Evolutionary conservation across 2,797 vertebrate genomes (phyloP).

Genomic region (Pogoniulus pusillus): DNA sequence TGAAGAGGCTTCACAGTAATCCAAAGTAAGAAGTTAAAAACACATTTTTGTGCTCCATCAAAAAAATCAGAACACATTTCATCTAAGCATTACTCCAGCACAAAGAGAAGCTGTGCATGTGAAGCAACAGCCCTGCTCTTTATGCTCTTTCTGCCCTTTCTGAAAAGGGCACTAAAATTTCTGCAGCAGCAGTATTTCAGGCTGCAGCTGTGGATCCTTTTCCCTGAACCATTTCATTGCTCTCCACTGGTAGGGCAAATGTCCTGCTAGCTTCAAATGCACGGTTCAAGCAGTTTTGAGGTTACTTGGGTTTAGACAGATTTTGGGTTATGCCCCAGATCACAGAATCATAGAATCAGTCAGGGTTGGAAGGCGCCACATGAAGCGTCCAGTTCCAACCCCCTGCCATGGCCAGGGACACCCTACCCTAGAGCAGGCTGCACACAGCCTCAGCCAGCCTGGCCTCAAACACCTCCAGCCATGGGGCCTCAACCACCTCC

Average conservation of each 20-base stretch:
- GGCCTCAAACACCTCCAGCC: too few species aligned
- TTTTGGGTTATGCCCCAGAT: slow-evolving; percentile 59
- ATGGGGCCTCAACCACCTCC: too few species aligned
- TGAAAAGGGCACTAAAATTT: not conserved
- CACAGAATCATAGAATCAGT: too few species aligned
- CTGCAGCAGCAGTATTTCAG: not conserved
- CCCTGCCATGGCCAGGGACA: too few species aligned
- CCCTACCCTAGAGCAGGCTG: too few species aligned
- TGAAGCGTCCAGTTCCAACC: too few species aligned
- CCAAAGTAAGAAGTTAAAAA: slow-evolving; percentile 13
- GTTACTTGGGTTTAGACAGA: slow-evolving; percentile 9
- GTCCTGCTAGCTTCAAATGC: not conserved
- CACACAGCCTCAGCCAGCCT: too few species aligned
- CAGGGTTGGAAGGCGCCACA: too few species aligned
- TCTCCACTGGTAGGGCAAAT: not conserved
- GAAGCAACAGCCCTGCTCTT: not conserved
- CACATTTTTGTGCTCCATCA: not conserved
- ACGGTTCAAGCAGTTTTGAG: slow-evolving; percentile 20
- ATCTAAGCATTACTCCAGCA: not conserved
- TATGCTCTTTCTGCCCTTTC: not conserved
- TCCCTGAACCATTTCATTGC: not conserved
- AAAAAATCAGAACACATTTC: not conserved
- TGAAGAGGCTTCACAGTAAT: not conserved
- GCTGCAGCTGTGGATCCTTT: not conserved
- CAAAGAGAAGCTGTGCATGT: not conserved